Conservation (phyloP, 2,888 invertebrate genomes). For the Helicoverpa assulta region DNA sequence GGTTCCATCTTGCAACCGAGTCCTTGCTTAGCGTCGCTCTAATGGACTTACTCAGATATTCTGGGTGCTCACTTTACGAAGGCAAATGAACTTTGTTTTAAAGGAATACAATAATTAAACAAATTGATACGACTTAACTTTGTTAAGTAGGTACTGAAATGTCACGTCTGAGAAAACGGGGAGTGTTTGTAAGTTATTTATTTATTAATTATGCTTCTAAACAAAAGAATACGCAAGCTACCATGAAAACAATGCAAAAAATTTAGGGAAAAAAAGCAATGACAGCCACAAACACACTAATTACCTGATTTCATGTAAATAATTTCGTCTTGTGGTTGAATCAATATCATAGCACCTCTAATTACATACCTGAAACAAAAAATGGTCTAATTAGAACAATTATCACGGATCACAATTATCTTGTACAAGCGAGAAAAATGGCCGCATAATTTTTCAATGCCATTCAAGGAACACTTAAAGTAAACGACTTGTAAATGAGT, state of each 20-base stretch:
- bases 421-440: constrained; percentile 53
- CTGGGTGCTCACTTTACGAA: constrained; percentile 29
- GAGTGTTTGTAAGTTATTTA: not conserved
- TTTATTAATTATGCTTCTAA: constrained; percentile 2
- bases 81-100: constrained; percentile 25
- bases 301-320: constrained; percentile 41
- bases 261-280: not conserved
- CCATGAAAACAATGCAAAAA: not conserved
- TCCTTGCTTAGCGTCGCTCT: constrained; percentile 50
- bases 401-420: constrained; percentile 54
- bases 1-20: constrained; percentile 60
- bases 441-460: constrained; percentile 66
- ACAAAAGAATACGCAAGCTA: not conserved
- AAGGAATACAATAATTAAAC: constrained; percentile 25
- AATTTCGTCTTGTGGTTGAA: constrained; percentile 12
- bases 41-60: constrained; percentile 57
- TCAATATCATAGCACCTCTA: constrained; percentile 28
- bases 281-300: constrained; percentile 8
- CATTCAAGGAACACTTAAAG: constrained; percentile 61
- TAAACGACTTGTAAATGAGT: constrained; percentile 81
- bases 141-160: not conserved
- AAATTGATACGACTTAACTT: constrained; percentile 11
- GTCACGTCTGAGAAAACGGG: not conserved
- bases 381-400: constrained; percentile 49
- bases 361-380: constrained; percentile 67